These are phyloP conservation scores for Hydrotaea cyrtoneurina DNA, from an alignment of 2,888 invertebrate genomes.

Conservation along the genomic window DNA sequence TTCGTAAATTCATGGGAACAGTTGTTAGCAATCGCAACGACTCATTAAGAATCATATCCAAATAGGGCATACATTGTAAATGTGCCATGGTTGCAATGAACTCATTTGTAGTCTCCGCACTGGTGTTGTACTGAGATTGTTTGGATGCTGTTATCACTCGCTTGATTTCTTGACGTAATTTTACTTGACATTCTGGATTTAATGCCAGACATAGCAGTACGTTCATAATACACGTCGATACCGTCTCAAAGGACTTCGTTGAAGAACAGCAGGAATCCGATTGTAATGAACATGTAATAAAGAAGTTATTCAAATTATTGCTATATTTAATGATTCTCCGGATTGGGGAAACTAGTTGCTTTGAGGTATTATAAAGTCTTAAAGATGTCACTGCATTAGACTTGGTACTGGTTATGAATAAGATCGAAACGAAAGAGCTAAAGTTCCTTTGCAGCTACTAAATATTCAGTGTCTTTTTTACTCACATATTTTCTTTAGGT, in stretches of 20 bases:
- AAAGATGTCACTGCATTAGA: too few species aligned
- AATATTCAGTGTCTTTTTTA: too few species aligned
- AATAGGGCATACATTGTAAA: slow-evolving; percentile 76
- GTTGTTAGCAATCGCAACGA: slow-evolving; percentile 77
- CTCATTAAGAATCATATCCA: slow-evolving; percentile 79
- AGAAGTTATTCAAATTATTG: too few species aligned
- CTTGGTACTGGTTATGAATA: too few species aligned
- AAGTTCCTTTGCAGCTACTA: too few species aligned
- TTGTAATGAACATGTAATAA: too few species aligned
- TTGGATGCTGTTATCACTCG: slow-evolving; percentile 62
- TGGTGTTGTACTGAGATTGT: background rate
- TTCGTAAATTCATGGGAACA: slow-evolving; percentile 78
- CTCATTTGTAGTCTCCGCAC: background rate
- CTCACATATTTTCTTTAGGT: too few species aligned
- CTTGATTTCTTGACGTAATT: slow-evolving; percentile 76
- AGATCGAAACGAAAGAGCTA: too few species aligned
- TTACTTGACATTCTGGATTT: slow-evolving; percentile 73
- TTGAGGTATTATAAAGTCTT: too few species aligned
- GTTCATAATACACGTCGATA: slow-evolving; percentile 77
- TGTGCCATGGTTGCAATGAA: slow-evolving; percentile 67
- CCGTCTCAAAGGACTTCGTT: slow-evolving; percentile 77
- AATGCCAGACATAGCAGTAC: slow-evolving; percentile 77
- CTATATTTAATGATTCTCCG: background rate
- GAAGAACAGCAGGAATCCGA: background rate
- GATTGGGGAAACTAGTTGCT: background rate